Conservation (phyloP, 2,113 vertebrate genomes). For the Lathamus discolor region DNA sequence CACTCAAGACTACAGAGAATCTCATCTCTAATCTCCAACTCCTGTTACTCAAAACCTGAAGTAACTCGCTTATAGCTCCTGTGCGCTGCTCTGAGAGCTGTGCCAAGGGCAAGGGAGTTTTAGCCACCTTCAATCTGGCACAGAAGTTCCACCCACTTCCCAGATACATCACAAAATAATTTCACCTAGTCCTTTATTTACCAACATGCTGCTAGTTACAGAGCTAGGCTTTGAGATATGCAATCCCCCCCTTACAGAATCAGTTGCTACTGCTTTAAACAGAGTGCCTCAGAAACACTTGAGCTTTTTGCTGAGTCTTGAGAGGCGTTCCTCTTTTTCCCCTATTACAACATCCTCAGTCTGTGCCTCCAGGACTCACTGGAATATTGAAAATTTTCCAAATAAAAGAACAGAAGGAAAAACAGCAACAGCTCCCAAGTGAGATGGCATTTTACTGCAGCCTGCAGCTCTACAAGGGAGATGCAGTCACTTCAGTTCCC, state of each 20-base stretch:
- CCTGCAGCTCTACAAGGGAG: not conserved
- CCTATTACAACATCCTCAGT: not conserved
- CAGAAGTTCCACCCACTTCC: not conserved
- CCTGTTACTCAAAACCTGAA: not conserved
- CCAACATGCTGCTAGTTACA: not conserved
- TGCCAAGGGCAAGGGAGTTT: not conserved
- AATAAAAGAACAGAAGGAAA: slow-evolving; percentile 4
- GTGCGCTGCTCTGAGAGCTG: not conserved
- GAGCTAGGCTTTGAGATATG: not conserved
- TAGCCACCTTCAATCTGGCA: not conserved
- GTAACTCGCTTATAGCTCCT: not conserved
- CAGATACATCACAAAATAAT: not conserved
- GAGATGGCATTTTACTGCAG: slow-evolving; percentile 13
- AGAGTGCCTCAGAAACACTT: not conserved
- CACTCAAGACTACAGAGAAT: not conserved
- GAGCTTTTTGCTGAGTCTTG: not conserved
- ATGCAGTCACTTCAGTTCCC: not conserved
- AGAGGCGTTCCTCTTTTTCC: not conserved
- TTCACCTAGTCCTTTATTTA: not conserved
- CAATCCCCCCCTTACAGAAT: not conserved
- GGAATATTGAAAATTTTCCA: slow-evolving; percentile 13
- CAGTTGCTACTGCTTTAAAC: not conserved
- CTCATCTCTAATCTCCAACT: not conserved
- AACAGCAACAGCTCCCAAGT: not conserved
- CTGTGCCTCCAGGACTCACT: not conserved